These are phyloP conservation scores for Oscarella lobularis DNA, from an alignment of 37 sponge, comb jelly and placozoan species.

Conservation along the genomic window DNA sequence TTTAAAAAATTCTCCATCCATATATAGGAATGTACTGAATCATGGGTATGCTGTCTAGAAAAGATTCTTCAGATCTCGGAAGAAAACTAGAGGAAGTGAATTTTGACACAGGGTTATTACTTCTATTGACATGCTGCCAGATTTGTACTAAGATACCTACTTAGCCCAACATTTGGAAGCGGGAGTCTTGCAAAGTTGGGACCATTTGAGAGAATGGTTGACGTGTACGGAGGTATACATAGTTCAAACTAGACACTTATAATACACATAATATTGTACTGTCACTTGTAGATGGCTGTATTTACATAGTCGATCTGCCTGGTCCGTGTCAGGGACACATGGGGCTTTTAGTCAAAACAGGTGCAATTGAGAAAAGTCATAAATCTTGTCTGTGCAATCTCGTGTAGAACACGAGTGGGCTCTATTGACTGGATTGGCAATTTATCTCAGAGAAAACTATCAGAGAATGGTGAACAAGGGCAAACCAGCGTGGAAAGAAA, in stretches of 20 bases:
- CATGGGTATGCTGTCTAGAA: background rate
- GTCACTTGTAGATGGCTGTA: background rate
- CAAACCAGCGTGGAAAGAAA: background rate
- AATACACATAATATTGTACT: too few relatives aligned
- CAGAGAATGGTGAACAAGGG: background rate
- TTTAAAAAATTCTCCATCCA: background rate
- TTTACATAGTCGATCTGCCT: background rate
- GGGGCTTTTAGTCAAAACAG: background rate
- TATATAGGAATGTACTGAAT: too few relatives aligned
- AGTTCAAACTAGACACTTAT: too few relatives aligned
- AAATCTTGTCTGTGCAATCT: background rate
- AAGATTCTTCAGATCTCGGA: background rate
- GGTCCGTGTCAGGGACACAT: background rate
- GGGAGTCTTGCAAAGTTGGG: background rate
- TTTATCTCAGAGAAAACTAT: background rate
- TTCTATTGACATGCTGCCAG: too few relatives aligned
- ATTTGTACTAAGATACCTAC: background rate
- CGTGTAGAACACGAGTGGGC: background rate
- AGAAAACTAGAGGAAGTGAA: background rate
- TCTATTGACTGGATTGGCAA: background rate
- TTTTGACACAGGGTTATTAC: conserved; percentile 1
- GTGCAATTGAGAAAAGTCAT: background rate
- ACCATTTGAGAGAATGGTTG: background rate
- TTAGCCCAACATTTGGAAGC: background rate
- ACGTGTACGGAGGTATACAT: background rate